A percentile compares a stretch with the other conserved stretches of the same genome.
These are phyloP conservation scores for Therioaphis trifolii DNA, from an alignment of 2,888 invertebrate species.

Conservation along the genomic window DNA sequence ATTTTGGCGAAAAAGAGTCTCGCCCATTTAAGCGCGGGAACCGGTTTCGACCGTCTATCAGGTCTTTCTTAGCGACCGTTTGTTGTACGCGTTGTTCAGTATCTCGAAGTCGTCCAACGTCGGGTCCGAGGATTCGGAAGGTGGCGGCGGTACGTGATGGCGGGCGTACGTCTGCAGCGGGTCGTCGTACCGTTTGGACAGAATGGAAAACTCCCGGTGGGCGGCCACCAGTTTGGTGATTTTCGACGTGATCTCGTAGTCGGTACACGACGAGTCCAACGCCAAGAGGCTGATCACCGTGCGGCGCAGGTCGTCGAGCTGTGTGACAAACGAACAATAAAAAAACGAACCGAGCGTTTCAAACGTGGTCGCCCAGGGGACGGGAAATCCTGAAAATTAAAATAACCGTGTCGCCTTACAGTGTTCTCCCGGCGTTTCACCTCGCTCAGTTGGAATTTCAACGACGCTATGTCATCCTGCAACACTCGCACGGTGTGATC, in stretches of 20 bases:
- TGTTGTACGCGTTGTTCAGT: constrained; percentile 48
- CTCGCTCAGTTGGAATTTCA: constrained; percentile 81
- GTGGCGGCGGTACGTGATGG: constrained; percentile 8
- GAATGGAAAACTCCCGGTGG: constrained; percentile 86
- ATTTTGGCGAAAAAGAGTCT: no score
- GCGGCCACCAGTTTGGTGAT: constrained; percentile 87
- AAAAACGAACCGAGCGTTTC: background rate
- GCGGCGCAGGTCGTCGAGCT: constrained; percentile 80
- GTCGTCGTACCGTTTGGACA: constrained; percentile 81
- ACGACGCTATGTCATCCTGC: constrained; percentile 80
- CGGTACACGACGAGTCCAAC: constrained; percentile 78
- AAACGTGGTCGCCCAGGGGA: background rate
- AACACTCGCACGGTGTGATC: constrained; percentile 79
- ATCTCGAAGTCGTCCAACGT: constrained; percentile 56
- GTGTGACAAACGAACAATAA: constrained; percentile 62
- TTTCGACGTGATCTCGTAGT: constrained; percentile 81
- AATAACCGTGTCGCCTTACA: constrained; percentile 63
- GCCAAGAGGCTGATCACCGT: constrained; percentile 80
- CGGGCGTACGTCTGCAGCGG: constrained; percentile 69
- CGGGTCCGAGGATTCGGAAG: constrained; percentile 51
- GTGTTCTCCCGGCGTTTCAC: constrained; percentile 77
- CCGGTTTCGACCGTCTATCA: no score
- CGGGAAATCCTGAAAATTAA: background rate
- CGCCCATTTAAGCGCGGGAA: no score
- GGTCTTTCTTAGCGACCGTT: constrained; percentile 29